Evolutionary conservation across 2,113 vertebrate species (phyloP), one percentile per base, ranked within the genome.

Genomic region (Pelusios castaneus): DNA sequence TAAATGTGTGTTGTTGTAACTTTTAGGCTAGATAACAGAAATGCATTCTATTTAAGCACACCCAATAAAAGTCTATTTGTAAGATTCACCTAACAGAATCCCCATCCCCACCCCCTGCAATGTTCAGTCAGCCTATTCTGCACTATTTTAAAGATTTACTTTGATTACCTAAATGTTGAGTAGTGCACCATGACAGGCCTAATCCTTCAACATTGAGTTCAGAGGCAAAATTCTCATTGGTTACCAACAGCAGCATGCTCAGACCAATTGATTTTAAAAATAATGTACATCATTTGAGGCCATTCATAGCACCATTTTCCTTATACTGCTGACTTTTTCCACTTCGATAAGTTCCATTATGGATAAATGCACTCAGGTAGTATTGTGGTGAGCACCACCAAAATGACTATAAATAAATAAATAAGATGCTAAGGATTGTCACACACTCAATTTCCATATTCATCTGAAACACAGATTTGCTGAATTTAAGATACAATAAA

Each of bases 181-280:
- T 25, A 81, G 38, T 34, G 3, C 22, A 75, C 24, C 70, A 75
- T 5, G 5, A 31, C 70, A 93, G 51, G 6, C 78, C 29, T 55
- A n/a, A 81, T 85, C 89, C 89, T 79, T 41, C 70, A 88, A 91
- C 21, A 41, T 88, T 89, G 79, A 88, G 81, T 91, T 38, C 34
- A 29, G 67, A 95, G 67, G 55, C 60, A 95, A 80, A 79, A 81
- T 47, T 88, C 85, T 86, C 70, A 91, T 5, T 34, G 81, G 80
- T 70, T 87, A 56, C 22, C 43, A 45, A 45, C 4, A 41, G 24
- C 22, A 45, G 41, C 22, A 45, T 25, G 41, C 38, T 76, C 25
- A 45, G 41, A 43, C 41, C 41, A 76, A 76, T 16, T 76, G 38
- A 45, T 45, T 76, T 76, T 41, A 90, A 60, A 49, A 91, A 56